A percentile compares a stretch with the other conserved stretches of the same genome.
Evolutionary conservation across 1,140 invertebrate species (phyloP).

Genomic region (Drosophila lini): DNA sequence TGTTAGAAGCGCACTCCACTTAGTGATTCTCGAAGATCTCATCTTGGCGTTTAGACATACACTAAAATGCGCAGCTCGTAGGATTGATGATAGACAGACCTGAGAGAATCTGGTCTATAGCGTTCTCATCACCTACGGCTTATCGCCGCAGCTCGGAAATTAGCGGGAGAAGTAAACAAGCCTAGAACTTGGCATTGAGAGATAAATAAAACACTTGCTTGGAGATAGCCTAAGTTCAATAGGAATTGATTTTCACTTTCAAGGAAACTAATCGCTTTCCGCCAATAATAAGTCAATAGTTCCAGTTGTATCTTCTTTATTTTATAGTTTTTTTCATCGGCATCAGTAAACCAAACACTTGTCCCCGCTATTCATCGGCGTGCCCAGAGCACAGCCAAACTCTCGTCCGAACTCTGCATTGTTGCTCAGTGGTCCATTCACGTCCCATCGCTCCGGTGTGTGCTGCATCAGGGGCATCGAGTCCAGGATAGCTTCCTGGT

Average conservation of each 20-base stretch:
- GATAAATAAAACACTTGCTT: constrained; percentile 9
- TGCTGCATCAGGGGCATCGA: constrained; percentile 63
- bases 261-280: background rate
- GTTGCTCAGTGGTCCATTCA: constrained; percentile 74
- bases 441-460: constrained; percentile 64
- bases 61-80: constrained; percentile 40
- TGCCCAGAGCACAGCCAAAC: constrained; percentile 65
- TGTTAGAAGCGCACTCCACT: constrained; percentile 1
- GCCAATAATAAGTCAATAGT: background rate
- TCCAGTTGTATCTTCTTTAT: background rate
- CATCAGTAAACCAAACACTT: constrained; percentile 71
- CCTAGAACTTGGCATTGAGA: constrained; percentile 56
- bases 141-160: constrained; percentile 43
- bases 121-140: constrained; percentile 43
- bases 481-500: constrained; percentile 38
- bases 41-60: constrained; percentile 57
- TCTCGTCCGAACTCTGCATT: constrained; percentile 69
- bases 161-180: constrained; percentile 64
- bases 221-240: background rate
- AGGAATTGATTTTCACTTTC: background rate
- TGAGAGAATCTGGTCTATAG: constrained; percentile 62
- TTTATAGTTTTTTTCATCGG: background rate
- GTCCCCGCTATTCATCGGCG: constrained; percentile 74
- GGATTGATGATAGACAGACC: constrained; percentile 34
- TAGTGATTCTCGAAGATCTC: constrained; percentile 48